phyloP scores from a whole-genome alignment of 2,797 vertebrate species.

The Melanogrammus aeglefinus region DNA sequence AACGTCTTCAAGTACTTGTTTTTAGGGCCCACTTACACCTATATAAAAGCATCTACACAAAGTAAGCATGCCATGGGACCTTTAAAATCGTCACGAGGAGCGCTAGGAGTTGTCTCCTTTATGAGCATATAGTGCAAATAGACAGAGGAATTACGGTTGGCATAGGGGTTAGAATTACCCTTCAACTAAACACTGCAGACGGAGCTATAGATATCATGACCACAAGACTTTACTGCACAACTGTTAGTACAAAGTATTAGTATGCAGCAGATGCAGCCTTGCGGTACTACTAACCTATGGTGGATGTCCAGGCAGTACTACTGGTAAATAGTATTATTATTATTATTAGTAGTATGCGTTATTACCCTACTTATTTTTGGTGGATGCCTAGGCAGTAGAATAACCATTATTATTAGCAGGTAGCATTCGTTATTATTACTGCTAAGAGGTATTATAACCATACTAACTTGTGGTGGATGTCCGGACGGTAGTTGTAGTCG shows the following conservation, averaged over 20 bases:
- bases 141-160: background rate
- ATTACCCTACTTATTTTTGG: slow-evolving; percentile 69
- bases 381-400: slow-evolving; percentile 84
- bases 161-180: background rate
- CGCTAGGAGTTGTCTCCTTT: background rate
- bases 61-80: too few species aligned
- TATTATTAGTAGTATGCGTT: background rate
- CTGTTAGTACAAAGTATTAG: background rate
- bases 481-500: slow-evolving; percentile 91
- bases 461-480: slow-evolving; percentile 77
- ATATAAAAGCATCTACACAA: too few species aligned
- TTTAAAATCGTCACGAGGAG: too few species aligned
- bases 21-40: too few species aligned
- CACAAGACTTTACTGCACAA: slow-evolving; percentile 38
- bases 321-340: background rate
- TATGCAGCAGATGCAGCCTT: slow-evolving; percentile 22
- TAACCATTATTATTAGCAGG: slow-evolving; percentile 71
- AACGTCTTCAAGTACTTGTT: too few species aligned
- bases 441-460: background rate
- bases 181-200: too few species aligned
- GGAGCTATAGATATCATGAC: too few species aligned
- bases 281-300: slow-evolving; percentile 77
- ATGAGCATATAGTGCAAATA: background rate
- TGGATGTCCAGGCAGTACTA: slow-evolving; percentile 81
- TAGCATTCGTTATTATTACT: background rate